Conservation (phyloP, 1,140 invertebrate genomes). For the Diplogasteroides magnus region DNA sequence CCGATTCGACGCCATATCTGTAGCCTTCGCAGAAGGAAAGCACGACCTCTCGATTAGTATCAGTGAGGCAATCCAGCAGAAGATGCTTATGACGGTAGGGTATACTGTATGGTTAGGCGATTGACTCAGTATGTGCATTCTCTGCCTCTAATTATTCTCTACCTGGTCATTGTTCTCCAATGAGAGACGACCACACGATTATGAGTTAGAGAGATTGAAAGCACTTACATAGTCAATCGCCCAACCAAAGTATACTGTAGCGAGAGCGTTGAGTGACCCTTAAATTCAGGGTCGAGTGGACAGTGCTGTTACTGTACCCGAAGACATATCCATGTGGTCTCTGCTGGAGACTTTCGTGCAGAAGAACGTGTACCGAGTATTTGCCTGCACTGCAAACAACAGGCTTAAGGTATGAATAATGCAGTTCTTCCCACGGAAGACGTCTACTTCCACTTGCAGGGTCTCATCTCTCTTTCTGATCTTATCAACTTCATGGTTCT, state of each 20-base stretch:
- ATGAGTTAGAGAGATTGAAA: background rate
- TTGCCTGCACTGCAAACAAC: background rate
- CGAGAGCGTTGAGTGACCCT: too few species aligned
- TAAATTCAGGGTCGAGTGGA: constrained; percentile 1
- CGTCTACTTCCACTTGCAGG: background rate
- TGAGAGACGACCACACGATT: background rate
- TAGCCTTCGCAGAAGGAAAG: constrained; percentile 5
- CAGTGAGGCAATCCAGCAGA: constrained; percentile 5
- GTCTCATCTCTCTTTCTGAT: constrained; percentile 14
- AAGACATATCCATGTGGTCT: constrained; percentile 6
- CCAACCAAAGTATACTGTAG: too few species aligned
- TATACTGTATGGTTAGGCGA: background rate
- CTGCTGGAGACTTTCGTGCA: constrained; percentile 15
- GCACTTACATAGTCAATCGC: too few species aligned
- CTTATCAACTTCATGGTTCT: constrained; percentile 14
- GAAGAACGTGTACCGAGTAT: constrained; percentile 16
- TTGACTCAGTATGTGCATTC: too few species aligned
- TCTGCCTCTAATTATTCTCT: too few species aligned
- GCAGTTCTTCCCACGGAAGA: background rate
- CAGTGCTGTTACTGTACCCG: constrained; percentile 11
- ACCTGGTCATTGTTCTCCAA: too few species aligned
- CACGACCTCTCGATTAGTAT: constrained; percentile 6
- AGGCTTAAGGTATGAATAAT: constrained; percentile 6
- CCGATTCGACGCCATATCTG: constrained; percentile 12
- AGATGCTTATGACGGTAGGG: constrained; percentile 3